Evolutionary conservation across 2,113 vertebrate genomes (phyloP).

Genomic region (Melanotaenia duboulayi): DNA sequence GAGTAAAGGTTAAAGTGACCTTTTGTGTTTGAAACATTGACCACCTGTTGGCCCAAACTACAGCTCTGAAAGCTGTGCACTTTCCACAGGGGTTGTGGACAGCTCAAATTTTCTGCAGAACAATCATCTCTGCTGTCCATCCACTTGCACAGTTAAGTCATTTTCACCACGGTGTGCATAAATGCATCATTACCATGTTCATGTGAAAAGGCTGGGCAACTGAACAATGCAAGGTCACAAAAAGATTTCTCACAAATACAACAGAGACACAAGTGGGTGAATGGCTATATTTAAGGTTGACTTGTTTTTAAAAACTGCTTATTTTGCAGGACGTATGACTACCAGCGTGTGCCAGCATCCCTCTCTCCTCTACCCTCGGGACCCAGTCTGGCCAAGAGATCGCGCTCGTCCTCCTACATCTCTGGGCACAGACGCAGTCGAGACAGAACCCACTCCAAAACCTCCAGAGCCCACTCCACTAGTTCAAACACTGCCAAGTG

Average conservation of each 20-base stretch:
- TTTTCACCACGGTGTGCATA: slow-evolving; percentile 8
- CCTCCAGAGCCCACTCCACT: slow-evolving; percentile 78
- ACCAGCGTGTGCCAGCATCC: slow-evolving; percentile 83
- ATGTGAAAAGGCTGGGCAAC: background rate
- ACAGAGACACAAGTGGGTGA: slow-evolving; percentile 5
- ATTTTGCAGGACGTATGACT: slow-evolving; percentile 80
- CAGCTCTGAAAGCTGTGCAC: slow-evolving; percentile 9
- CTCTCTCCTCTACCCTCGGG: slow-evolving; percentile 74
- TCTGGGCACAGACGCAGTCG: slow-evolving; percentile 80
- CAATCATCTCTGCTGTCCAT: background rate
- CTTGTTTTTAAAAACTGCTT: slow-evolving; percentile 14
- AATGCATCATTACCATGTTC: slow-evolving; percentile 1
- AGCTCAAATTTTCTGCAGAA: slow-evolving; percentile 3
- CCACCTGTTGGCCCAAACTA: background rate
- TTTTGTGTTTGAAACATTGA: background rate
- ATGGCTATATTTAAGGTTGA: background rate
- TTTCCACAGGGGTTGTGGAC: background rate
- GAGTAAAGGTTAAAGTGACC: slow-evolving; percentile 9
- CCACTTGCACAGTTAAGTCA: background rate
- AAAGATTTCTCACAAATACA: background rate
- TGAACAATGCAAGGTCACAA: background rate
- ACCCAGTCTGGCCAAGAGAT: slow-evolving; percentile 78
- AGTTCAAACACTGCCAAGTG: slow-evolving; percentile 79
- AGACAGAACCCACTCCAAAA: slow-evolving; percentile 80
- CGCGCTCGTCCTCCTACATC: slow-evolving; percentile 79